Percentiles rank a stretch among this genome's conserved stretches.
Conservation (phyloP, 2,797 vertebrate genomes). For the Manis crassicaudata region DNA sequence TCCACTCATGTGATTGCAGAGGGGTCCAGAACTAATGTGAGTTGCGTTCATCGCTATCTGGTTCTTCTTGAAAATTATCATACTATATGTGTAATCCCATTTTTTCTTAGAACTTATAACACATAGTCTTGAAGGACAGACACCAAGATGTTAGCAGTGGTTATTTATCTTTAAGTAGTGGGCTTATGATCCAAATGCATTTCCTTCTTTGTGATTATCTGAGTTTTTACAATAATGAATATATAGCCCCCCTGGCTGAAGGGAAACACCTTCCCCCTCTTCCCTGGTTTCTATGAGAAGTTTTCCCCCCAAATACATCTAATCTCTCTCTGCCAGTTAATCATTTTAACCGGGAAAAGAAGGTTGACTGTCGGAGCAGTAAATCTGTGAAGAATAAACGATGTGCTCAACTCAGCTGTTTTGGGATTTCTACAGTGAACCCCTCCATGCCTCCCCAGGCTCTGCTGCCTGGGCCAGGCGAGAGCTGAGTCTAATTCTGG, state of each 20-base stretch:
- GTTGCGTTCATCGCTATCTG: background rate
- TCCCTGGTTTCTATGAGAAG: background rate
- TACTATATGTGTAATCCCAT: background rate
- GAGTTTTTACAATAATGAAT: background rate
- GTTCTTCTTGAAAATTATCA: conserved; percentile 4
- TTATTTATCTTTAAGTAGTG: background rate
- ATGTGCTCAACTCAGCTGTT: background rate
- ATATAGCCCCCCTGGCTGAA: background rate
- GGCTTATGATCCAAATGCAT: background rate
- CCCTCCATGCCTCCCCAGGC: background rate
- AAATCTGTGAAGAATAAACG: conserved; percentile 22
- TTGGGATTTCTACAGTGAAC: background rate
- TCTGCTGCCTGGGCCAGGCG: background rate
- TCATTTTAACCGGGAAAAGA: background rate
- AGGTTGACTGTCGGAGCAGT: background rate
- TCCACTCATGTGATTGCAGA: background rate
- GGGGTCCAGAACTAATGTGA: background rate
- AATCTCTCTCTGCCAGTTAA: background rate
- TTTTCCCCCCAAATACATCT: background rate
- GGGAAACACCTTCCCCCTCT: background rate
- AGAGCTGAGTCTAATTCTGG: background rate
- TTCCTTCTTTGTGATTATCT: background rate
- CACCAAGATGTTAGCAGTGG: background rate
- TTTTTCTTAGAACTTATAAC: conserved; percentile 41
- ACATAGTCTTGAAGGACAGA: background rate